Evolutionary conservation across 2,888 invertebrate species (phyloP), one percentile per base, ranked within the genome.

Genomic region (Plemyria rubiginata): DNA sequence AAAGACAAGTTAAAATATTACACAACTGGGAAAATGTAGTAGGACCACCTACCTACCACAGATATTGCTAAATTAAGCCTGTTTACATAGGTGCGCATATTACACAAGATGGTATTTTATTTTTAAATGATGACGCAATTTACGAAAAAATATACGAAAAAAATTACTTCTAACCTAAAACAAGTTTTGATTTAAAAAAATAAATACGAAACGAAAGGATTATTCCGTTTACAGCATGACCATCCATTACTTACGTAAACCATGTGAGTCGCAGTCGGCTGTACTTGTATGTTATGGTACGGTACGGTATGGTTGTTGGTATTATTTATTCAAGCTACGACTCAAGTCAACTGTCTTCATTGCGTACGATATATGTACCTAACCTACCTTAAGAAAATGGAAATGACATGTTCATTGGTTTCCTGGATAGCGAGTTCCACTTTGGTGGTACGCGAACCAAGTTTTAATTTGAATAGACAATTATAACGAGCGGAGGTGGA

Each of bases 1-100:
- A 65, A 66, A 54, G 59, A 60, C 62, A 69, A 71, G 65, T 68
- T 65, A 32, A 65, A 66, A 66, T 70, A 54, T 70, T 65, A 69
- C 66, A 59, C 50, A 62, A 61, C 65, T 57, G 54, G 56, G 66
- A 62, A 43, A 62, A 55, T 62, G 54, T 51, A 8, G 32, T 32
- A 8, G 32, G 32, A 8, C 6, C 32, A 32, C 36, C 36, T 38
- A 15, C 7, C 43, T 15, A n/a, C 50, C n/a, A 55, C 60, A 29
- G 9, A 32, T 22, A 46, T 46, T 54, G 38, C 16, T 46, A 15
- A 51, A 51, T 29, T n/a, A 45, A 16, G 45, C 16, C 9, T 45
- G 45, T 45, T 38, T 38, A 11, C 36, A 11, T 38, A 38, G 11
- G 11, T 38, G 36, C 36, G 36, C 36, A 32, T 32, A 32, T 32